Evolutionary conservation across 2,797 vertebrate genomes (phyloP).

Genomic region (Danio tinwini): DNA sequence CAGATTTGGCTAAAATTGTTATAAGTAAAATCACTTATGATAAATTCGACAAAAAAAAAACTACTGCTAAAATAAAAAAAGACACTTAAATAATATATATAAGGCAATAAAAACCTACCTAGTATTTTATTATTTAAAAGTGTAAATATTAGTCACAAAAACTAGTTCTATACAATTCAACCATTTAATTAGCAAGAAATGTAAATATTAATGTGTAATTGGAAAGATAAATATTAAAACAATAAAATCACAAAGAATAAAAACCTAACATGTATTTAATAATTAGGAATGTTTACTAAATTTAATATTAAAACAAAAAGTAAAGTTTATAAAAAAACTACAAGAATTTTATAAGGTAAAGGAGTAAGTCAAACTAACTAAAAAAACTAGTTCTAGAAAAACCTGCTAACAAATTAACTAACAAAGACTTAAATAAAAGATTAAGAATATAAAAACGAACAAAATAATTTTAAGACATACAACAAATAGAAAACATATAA

Average conservation of each 20-base stretch:
- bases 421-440: not conserved
- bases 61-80: too few relatives aligned
- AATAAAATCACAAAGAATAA: conserved; percentile 48
- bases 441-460: not conserved
- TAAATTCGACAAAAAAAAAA: not conserved
- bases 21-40: conserved; percentile 3
- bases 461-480: not conserved
- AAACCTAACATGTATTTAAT: conserved; percentile 40
- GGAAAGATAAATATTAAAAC: too few relatives aligned
- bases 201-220: too few relatives aligned
- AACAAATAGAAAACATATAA: not conserved
- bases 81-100: not conserved
- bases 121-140: not conserved
- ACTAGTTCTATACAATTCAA: not conserved
- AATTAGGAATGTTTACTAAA: not conserved
- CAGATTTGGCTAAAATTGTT: not conserved
- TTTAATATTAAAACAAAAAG: not conserved
- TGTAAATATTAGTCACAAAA: too few relatives aligned
- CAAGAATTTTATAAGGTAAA: too few relatives aligned
- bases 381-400: conserved; percentile 28
- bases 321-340: too few relatives aligned
- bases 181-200: too few relatives aligned
- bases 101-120: not conserved
- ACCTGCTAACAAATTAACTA: not conserved
- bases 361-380: too few relatives aligned